phyloP scores from a whole-genome alignment of 1,140 invertebrate species.

The Cyclina sinensis region DNA sequence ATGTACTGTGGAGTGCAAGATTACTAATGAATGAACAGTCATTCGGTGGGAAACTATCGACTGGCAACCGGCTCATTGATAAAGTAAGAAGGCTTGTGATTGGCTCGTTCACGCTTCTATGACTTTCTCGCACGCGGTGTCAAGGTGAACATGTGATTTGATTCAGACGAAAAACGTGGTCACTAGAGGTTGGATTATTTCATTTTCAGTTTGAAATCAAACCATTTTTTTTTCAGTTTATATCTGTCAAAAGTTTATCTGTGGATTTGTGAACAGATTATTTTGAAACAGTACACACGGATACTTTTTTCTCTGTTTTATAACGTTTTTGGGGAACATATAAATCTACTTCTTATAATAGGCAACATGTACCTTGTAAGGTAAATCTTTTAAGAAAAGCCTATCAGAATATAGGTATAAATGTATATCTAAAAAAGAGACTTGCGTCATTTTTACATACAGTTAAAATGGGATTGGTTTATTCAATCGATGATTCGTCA shows the following conservation, averaged over 20 bases:
- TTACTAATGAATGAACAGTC: slow-evolving; percentile 42
- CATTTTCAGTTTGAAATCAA: not conserved
- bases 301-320: too few species aligned
- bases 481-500: not conserved
- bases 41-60: slow-evolving; percentile 22
- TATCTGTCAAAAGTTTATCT: too few species aligned
- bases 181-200: not conserved
- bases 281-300: too few species aligned
- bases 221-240: too few species aligned
- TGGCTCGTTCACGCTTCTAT: not conserved
- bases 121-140: slow-evolving; percentile 17
- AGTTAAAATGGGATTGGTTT: not conserved
- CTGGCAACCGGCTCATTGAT: not conserved
- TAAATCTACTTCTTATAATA: too few species aligned
- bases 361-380: too few species aligned
- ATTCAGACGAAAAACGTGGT: slow-evolving; percentile 24
- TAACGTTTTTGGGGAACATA: too few species aligned
- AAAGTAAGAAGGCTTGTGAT: slow-evolving; percentile 3
- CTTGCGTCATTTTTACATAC: not conserved
- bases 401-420: too few species aligned
- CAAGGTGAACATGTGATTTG: slow-evolving; percentile 26
- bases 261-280: too few species aligned
- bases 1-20: not conserved
- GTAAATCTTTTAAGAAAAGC: too few species aligned
- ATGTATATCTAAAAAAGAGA: too few species aligned